Evolutionary conservation across 1,140 invertebrate genomes (phyloP).

Genomic region (Caligus rogercresseyi): DNA sequence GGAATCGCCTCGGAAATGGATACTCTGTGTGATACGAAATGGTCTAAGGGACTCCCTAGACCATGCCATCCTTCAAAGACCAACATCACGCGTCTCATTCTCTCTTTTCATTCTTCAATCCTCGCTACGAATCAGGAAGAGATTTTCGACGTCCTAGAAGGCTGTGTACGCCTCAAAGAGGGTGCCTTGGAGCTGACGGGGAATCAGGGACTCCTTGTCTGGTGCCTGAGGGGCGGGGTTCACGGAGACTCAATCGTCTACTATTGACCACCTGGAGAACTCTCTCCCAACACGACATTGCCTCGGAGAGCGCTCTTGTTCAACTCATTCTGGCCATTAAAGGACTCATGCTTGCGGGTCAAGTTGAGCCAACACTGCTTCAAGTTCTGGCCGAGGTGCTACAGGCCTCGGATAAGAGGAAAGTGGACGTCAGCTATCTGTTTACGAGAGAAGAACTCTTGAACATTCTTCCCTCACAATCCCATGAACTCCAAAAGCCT

Average conservation of each 20-base stretch:
- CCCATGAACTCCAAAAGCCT: no score
- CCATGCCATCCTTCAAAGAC: not conserved
- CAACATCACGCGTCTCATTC: not conserved
- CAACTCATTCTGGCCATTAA: not conserved
- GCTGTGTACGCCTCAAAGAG: not conserved
- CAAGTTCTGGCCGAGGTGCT: no score
- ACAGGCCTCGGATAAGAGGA: no score
- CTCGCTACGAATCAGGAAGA: not conserved
- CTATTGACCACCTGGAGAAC: not conserved
- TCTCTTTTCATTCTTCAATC: slow-evolving; percentile 2
- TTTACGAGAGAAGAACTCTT: no score
- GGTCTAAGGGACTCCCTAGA: slow-evolving; percentile 3
- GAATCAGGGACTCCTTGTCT: not conserved
- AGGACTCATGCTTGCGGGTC: not conserved
- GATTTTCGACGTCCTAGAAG: not conserved
- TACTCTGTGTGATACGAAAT: slow-evolving; percentile 4
- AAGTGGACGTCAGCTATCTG: no score
- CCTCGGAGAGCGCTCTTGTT: not conserved
- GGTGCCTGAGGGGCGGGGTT: not conserved
- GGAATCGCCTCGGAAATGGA: not conserved
- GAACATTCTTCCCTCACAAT: no score
- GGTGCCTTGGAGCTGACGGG: not conserved
- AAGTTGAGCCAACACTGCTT: not conserved
- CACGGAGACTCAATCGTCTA: not conserved
- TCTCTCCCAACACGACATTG: not conserved